These are phyloP conservation scores for Rhyzopertha dominica DNA, from an alignment of 1,140 invertebrate species.

Conservation along the genomic window DNA sequence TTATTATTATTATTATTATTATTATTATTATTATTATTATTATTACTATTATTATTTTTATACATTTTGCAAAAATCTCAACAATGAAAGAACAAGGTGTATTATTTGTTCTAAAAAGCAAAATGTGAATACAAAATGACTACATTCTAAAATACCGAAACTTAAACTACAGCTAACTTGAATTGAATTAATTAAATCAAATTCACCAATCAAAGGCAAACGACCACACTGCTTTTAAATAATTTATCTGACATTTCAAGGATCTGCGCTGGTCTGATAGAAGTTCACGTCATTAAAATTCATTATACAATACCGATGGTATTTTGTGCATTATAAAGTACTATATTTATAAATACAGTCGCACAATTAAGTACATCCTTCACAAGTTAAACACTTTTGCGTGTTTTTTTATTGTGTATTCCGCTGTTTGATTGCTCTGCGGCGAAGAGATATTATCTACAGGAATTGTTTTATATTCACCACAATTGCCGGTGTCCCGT, in stretches of 20 bases:
- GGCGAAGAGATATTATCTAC: conserved; percentile 30
- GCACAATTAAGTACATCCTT: conserved; percentile 16
- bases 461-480: conserved; percentile 34
- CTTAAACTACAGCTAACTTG: too few relatives aligned
- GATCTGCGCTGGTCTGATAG: too few relatives aligned
- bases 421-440: conserved; percentile 23
- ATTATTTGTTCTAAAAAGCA: background rate
- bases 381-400: background rate
- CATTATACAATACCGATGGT: conserved; percentile 13
- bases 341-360: conserved; percentile 17
- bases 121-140: background rate
- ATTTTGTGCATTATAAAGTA: conserved; percentile 16
- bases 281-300: too few relatives aligned
- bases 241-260: too few relatives aligned
- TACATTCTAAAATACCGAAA: too few relatives aligned
- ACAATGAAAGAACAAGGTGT: background rate
- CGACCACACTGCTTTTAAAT: too few relatives aligned
- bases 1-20: too few relatives aligned
- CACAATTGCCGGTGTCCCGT: conserved; percentile 26
- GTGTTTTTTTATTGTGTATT: conserved; percentile 8
- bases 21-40: too few relatives aligned
- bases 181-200: too few relatives aligned
- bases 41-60: too few relatives aligned
- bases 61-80: too few relatives aligned
- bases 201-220: too few relatives aligned